These are phyloP conservation scores for Drosophila kohkoa DNA, from an alignment of 1,140 invertebrate genomes.

Conservation along the genomic window DNA sequence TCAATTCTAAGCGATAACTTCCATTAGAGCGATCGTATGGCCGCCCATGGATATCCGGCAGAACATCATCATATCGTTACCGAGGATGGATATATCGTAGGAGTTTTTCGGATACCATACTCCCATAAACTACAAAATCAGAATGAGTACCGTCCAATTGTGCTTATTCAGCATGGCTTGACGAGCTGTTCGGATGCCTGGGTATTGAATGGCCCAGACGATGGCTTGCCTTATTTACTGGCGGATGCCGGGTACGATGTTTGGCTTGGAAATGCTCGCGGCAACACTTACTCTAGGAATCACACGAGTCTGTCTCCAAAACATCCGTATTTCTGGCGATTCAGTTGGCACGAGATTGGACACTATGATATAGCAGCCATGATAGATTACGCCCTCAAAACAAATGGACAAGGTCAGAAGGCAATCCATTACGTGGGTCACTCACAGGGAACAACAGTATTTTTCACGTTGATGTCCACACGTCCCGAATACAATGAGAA, in stretches of 20 bases:
- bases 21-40: slow-evolving; percentile 56
- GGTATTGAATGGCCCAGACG: slow-evolving; percentile 88
- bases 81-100: slow-evolving; percentile 86
- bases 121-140: slow-evolving; percentile 62
- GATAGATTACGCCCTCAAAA: slow-evolving; percentile 88
- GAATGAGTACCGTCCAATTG: slow-evolving; percentile 84
- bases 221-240: slow-evolving; percentile 86
- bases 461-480: slow-evolving; percentile 86
- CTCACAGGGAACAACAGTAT: slow-evolving; percentile 87
- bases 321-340: slow-evolving; percentile 87
- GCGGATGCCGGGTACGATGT: slow-evolving; percentile 91
- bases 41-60: slow-evolving; percentile 85
- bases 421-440: slow-evolving; percentile 88
- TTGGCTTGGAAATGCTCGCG: slow-evolving; percentile 86
- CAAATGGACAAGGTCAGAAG: slow-evolving; percentile 85
- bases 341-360: slow-evolving; percentile 89
- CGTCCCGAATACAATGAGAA: slow-evolving; percentile 87
- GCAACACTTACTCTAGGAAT: slow-evolving; percentile 85
- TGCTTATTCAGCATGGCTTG: slow-evolving; percentile 90
- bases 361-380: slow-evolving; percentile 88
- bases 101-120: slow-evolving; percentile 85
- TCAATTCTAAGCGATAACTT: not conserved
- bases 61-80: slow-evolving; percentile 86
- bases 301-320: slow-evolving; percentile 85
- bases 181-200: slow-evolving; percentile 90